These are phyloP conservation scores for Seira sanloemensis DNA, from an alignment of 2,888 invertebrate genomes.

Conservation along the genomic window DNA sequence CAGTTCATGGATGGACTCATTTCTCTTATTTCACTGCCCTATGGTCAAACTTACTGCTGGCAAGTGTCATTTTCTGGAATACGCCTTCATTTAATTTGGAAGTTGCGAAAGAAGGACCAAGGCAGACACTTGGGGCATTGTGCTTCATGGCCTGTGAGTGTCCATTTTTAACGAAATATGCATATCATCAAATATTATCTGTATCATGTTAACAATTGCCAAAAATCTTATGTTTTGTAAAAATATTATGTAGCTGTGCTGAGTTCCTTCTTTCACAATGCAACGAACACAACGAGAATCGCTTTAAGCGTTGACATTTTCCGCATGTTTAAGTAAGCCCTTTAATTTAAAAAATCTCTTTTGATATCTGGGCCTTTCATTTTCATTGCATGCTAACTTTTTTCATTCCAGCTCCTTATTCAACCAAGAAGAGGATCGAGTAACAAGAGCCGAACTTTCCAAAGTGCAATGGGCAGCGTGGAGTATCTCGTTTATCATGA, in stretches of 20 bases:
- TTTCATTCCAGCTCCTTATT: conserved; percentile 47
- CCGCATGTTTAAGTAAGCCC: conserved; percentile 62
- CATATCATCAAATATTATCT: background rate
- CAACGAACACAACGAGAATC: conserved; percentile 61
- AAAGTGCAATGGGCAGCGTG: conserved; percentile 60
- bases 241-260: conserved; percentile 51
- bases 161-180: too few species aligned
- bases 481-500: conserved; percentile 59
- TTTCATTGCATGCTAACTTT: background rate
- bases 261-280: conserved; percentile 65
- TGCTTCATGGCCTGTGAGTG: conserved; percentile 67
- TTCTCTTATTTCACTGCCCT: conserved; percentile 65
- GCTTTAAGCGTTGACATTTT: conserved; percentile 61
- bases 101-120: conserved; percentile 61
- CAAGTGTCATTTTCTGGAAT: conserved; percentile 64
- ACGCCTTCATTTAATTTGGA: conserved; percentile 55
- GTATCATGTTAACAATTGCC: background rate
- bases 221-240: background rate
- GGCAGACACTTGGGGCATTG: conserved; percentile 55
- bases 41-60: conserved; percentile 61
- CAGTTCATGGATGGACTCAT: conserved; percentile 65
- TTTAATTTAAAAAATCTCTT: conserved; percentile 5
- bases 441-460: conserved; percentile 46
- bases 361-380: background rate
- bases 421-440: conserved; percentile 60